Evolutionary conservation across 2,888 invertebrate genomes (phyloP).

Genomic region (Maniola hyperantus): DNA sequence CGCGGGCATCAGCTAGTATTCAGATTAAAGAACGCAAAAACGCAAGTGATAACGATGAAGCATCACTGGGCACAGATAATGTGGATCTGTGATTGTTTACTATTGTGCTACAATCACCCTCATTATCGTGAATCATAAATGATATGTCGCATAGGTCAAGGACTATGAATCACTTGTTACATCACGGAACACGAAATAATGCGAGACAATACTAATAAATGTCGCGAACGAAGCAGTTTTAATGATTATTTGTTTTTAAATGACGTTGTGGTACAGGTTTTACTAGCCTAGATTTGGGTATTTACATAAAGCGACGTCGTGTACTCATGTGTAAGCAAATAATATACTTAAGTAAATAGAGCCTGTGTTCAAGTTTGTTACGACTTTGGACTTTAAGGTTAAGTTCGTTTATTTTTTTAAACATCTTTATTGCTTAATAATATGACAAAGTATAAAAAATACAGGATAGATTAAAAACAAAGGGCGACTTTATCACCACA

Average conservation of each 20-base stretch:
- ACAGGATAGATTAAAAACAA: too few relatives aligned
- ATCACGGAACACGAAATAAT: constrained; percentile 12
- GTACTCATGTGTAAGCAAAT: not conserved
- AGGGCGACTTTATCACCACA: too few relatives aligned
- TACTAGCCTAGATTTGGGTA: not conserved
- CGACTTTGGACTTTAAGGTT: too few relatives aligned
- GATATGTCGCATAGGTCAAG: constrained; percentile 47
- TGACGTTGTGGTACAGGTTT: not conserved
- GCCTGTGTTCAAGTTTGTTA: too few relatives aligned
- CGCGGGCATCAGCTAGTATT: too few relatives aligned
- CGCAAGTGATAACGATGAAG: not conserved
- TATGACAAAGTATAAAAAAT: too few relatives aligned
- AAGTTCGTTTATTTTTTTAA: too few relatives aligned
- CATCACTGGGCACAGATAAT: constrained; percentile 8
- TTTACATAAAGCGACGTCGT: constrained; percentile 2
- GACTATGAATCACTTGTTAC: constrained; percentile 38
- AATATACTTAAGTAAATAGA: not conserved
- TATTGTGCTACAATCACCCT: constrained; percentile 34
- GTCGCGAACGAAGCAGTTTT: not conserved
- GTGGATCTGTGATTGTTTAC: constrained; percentile 23
- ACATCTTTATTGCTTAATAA: too few relatives aligned
- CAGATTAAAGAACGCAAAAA: not conserved
- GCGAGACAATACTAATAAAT: constrained; percentile 6
- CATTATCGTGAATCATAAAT: constrained; percentile 32
- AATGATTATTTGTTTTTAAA: not conserved